Conservation (phyloP, 2,113 vertebrate species). For the Sylvia atricapilla region DNA sequence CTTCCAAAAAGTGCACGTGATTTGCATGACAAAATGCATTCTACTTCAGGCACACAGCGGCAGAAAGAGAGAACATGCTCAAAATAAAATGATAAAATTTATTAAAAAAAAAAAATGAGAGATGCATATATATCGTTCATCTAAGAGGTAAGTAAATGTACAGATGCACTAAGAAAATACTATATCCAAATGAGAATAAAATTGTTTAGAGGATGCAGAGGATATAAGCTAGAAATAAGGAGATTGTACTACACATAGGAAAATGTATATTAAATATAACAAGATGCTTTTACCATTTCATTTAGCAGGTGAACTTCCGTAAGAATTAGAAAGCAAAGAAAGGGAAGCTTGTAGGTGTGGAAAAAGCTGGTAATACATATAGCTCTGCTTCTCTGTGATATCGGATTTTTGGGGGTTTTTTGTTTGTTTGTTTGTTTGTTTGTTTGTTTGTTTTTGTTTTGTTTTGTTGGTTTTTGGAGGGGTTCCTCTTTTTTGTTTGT, state of each 20-base stretch:
- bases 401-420: no score
- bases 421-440: no score
- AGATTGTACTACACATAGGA: neutral
- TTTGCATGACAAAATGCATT: neutral
- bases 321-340: conserved; percentile 29
- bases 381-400: neutral
- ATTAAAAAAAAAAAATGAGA: neutral
- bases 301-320: conserved; percentile 28
- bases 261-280: neutral
- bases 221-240: neutral
- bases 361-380: neutral
- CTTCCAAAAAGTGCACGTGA: neutral
- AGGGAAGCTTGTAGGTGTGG: neutral
- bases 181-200: neutral
- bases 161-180: neutral
- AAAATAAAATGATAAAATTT: neutral
- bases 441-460: no score
- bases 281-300: neutral
- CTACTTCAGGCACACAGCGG: neutral
- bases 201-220: neutral
- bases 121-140: neutral
- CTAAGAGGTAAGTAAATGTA: neutral
- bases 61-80: neutral
- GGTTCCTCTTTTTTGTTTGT: no score
- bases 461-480: no score